Evolutionary conservation across 2,888 invertebrate species (phyloP).

Genomic region (Fissipunctia ypsillon): DNA sequence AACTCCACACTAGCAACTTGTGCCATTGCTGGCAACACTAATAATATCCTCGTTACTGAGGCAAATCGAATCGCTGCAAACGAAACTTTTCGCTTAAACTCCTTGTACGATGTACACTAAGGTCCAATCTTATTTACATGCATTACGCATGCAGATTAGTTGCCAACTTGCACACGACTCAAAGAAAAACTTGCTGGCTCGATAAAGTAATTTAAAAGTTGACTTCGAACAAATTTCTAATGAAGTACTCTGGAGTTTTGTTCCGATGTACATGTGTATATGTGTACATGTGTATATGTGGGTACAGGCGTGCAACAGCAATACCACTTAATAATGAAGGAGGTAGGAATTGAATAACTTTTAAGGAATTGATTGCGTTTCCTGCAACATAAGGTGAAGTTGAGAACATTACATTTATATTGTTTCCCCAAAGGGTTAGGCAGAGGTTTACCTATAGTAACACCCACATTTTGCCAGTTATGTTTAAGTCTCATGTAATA

Average conservation of each 20-base stretch:
- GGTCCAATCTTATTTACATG: conserved; percentile 78
- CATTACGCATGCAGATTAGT: conserved; percentile 86
- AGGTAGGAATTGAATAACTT: conserved; percentile 36
- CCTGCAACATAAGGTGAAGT: neutral
- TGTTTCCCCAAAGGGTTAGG: too few species aligned
- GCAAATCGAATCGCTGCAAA: conserved; percentile 62
- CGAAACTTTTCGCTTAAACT: conserved; percentile 68
- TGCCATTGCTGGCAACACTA: conserved; percentile 48
- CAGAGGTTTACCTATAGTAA: too few species aligned
- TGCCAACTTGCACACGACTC: conserved; percentile 75
- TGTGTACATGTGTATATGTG: conserved; percentile 60
- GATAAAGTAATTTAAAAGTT: conserved; percentile 79
- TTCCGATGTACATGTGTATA: conserved; percentile 56
- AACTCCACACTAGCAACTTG: conserved; percentile 27
- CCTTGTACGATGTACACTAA: conserved; percentile 59
- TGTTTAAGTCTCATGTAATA: too few species aligned
- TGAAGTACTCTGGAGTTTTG: conserved; percentile 59
- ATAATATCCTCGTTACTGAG: conserved; percentile 61
- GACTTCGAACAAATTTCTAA: conserved; percentile 75
- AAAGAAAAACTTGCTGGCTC: conserved; percentile 78
- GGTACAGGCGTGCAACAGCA: conserved; percentile 1
- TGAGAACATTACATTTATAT: neutral
- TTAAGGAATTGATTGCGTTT: neutral
- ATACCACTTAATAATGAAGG: conserved; percentile 7
- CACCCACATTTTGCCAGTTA: too few species aligned